Percentiles rank a stretch among this genome's conserved stretches.
These are phyloP conservation scores for Lepus europaeus DNA, from an alignment of 2,113 vertebrate genomes.

Conservation along the genomic window DNA sequence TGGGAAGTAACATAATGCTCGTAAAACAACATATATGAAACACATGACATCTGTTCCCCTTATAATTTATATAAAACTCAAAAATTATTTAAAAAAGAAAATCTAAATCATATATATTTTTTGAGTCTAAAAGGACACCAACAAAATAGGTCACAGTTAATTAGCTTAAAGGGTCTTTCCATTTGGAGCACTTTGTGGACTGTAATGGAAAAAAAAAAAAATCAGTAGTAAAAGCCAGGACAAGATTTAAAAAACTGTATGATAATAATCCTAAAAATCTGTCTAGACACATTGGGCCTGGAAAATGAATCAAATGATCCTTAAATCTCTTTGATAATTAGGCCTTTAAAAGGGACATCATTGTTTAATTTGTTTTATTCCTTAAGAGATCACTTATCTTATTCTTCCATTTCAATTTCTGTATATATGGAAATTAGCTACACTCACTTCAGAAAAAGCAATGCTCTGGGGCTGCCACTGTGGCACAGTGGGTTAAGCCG, in stretches of 20 bases:
- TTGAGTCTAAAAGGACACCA: background rate
- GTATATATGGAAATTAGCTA: slow-evolving; percentile 59
- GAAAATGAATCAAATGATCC: slow-evolving; percentile 54
- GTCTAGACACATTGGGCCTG: slow-evolving; percentile 10
- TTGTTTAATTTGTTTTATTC: slow-evolving; percentile 70
- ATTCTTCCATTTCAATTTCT: slow-evolving; percentile 19
- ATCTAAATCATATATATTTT: background rate
- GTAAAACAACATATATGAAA: too few relatives aligned
- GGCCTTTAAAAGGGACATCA: slow-evolving; percentile 41
- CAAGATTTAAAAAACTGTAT: background rate
- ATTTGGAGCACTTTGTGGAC: background rate
- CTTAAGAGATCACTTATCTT: slow-evolving; percentile 45
- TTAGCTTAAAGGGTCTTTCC: background rate
- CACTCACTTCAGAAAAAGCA: background rate
- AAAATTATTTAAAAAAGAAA: background rate
- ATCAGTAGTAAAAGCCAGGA: background rate
- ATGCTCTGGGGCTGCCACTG: too few relatives aligned
- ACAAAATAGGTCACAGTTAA: background rate
- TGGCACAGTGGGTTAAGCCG: too few relatives aligned
- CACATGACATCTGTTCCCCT: too few relatives aligned
- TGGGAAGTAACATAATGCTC: too few relatives aligned
- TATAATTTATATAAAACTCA: too few relatives aligned
- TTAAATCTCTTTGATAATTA: slow-evolving; percentile 71
- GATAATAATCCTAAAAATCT: background rate
- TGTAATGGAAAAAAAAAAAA: background rate